Evolutionary conservation across 2,888 invertebrate genomes (phyloP), one percentile per base, ranked within the genome.

Genomic region (Leptinotarsa peninsularis): DNA sequence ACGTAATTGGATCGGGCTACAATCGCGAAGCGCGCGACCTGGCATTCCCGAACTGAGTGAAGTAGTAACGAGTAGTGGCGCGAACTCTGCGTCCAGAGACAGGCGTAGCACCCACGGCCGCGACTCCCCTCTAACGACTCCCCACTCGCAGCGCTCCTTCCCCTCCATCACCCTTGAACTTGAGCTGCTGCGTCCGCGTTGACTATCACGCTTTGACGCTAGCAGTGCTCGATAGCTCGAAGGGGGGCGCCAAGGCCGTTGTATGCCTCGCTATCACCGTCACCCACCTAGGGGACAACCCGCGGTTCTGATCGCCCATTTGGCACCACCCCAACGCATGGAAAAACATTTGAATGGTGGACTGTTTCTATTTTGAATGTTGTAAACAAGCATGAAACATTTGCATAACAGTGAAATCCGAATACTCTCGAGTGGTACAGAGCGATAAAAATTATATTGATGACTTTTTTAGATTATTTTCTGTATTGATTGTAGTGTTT

Each of bases 81-180:
- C 73, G 87, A 86, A 85, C 83, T 83, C 85, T 88, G 85, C 85
- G 73, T 89, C 89, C 89, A 89, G 89, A 90, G 89, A 88, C 88
- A 89, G 70, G 67, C 78, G 76, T 76, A 73, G 88, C 89, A 89
- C 89, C 89, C 89, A 89, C 89, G 88, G 88, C 86, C 88, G 88
- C 88, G 81, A 76, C 73, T 82, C 78, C 84, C 82, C 82, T 75
- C 77, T 76, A 73, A 75, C 76, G 66, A 73, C 84, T 78, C 66
- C 82, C 77, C 75, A 73, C 77, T 75, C 77, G 83, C 83, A 81
- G 78, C 79, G 43, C 18, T 27, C 78, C 27, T 83, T 86, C 88
- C 87, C 87, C 88, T 86, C 86, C 85, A 85, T 83, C 87, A 87
- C 88, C 88, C 89, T 88, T 89, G 88, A 88, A 88, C 88, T 89